phyloP scores from a whole-genome alignment of 2,888 invertebrate genomes.

The Crocallis elinguaria region DNA sequence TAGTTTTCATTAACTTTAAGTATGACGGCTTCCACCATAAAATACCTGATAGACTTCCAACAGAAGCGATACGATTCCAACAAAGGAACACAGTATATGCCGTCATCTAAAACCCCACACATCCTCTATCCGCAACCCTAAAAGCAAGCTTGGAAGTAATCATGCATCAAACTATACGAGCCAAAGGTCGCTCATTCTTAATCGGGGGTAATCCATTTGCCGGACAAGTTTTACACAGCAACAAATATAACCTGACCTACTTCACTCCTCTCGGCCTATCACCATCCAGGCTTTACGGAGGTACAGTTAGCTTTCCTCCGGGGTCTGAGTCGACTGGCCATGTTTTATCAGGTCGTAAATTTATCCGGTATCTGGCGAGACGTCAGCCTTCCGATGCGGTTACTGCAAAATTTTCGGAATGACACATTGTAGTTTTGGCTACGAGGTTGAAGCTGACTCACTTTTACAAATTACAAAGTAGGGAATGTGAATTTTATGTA shows the following conservation, averaged over 20 bases:
- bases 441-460: conserved; percentile 21
- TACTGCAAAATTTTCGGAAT: conserved; percentile 62
- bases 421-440: conserved; percentile 44
- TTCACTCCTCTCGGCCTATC: conserved; percentile 30
- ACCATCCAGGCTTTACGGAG: conserved; percentile 27
- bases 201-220: conserved; percentile 77
- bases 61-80: not conserved
- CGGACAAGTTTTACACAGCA: conserved; percentile 71
- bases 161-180: conserved; percentile 72
- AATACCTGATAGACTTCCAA: not conserved
- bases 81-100: not conserved
- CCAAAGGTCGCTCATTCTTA: conserved; percentile 74
- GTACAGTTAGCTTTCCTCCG: conserved; percentile 50
- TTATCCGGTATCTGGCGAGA: conserved; percentile 72
- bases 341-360: conserved; percentile 81
- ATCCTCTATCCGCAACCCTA: conserved; percentile 35
- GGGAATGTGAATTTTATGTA: not conserved
- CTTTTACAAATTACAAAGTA: conserved; percentile 3
- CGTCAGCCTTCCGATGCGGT: conserved; percentile 66
- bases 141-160: conserved; percentile 61
- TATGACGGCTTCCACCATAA: not conserved
- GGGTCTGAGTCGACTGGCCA: conserved; percentile 61
- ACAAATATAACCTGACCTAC: conserved; percentile 56
- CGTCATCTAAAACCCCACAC: conserved; percentile 8
- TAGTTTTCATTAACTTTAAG: too few relatives aligned